phyloP scores from a whole-genome alignment of 1,140 invertebrate species.

The Lutraria rhynchaena region DNA sequence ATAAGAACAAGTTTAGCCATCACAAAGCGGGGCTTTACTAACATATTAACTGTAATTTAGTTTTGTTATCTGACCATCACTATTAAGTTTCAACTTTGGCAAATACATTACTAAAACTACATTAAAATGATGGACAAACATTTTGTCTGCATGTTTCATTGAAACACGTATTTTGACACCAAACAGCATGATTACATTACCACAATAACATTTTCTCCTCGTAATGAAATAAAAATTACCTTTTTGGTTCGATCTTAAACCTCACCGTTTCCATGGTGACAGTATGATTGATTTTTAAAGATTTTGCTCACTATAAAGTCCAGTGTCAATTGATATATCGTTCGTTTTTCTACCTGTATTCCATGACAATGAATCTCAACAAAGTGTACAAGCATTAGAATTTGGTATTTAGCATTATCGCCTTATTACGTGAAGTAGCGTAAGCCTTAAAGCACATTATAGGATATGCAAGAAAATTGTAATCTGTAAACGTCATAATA shows the following conservation, averaged over 20 bases:
- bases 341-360: too few species aligned
- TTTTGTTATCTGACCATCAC: too few species aligned
- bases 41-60: too few species aligned
- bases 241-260: background rate
- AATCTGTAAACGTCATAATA: background rate
- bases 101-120: background rate
- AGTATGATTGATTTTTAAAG: background rate
- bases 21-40: too few species aligned
- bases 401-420: too few species aligned
- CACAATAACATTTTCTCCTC: background rate
- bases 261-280: slow-evolving; percentile 5
- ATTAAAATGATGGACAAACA: background rate
- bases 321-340: too few species aligned
- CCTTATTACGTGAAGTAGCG: too few species aligned
- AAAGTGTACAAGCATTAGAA: too few species aligned
- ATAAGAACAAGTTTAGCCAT: too few species aligned
- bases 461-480: background rate
- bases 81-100: background rate
- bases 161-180: background rate
- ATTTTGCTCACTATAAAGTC: slow-evolving; percentile 5
- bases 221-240: background rate
- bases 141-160: background rate
- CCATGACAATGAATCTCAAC: too few species aligned
- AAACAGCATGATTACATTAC: background rate
- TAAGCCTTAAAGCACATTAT: too few species aligned